Evolutionary conservation across 2,113 vertebrate species (phyloP).

Genomic region (Thunnus thynnus): DNA sequence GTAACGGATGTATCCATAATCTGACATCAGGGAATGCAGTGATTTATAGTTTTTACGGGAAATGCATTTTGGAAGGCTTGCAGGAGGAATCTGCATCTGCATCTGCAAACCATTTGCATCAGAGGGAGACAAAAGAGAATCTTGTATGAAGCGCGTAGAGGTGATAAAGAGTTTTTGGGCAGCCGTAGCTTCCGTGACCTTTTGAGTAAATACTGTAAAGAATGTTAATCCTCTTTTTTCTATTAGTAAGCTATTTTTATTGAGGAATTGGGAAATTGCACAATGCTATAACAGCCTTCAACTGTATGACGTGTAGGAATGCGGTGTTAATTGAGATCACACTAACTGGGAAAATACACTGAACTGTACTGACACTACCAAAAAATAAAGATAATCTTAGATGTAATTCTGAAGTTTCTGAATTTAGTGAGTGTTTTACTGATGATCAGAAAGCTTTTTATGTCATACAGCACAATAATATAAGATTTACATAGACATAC

Average conservation of each 20-base stretch:
- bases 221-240: conserved; percentile 12
- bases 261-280: neutral
- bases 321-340: neutral
- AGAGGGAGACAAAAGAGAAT: conserved; percentile 56
- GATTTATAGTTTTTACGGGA: conserved; percentile 77
- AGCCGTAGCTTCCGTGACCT: conserved; percentile 29
- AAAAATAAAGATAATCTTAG: neutral
- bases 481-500: neutral
- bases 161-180: conserved; percentile 41
- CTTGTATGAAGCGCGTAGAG: conserved; percentile 34
- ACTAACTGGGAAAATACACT: neutral
- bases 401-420: neutral
- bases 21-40: conserved; percentile 78
- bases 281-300: neutral
- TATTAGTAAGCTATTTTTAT: conserved; percentile 6
- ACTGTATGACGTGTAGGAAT: neutral
- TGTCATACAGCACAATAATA: neutral
- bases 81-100: conserved; percentile 59
- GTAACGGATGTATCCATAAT: conserved; percentile 72
- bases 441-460: neutral
- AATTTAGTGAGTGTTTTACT: neutral
- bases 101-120: conserved; percentile 80
- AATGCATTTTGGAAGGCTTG: conserved; percentile 74
- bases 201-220: conserved; percentile 36
- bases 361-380: neutral